Base-by-base conservation (phyloP, 2,888 invertebrate species). In the Macrophya annulata region DNA sequence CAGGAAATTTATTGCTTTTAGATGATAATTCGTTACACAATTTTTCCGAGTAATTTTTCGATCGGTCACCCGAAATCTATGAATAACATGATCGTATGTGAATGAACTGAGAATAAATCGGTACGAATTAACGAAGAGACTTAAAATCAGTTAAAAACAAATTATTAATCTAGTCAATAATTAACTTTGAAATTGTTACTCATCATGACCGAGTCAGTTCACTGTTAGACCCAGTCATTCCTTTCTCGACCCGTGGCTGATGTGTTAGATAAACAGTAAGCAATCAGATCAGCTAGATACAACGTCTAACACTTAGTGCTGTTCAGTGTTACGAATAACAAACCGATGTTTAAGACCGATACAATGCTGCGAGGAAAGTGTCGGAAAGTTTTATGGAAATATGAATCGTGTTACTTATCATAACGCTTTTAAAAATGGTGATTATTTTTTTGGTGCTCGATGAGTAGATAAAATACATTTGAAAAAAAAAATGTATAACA, bases 11-110 rank as follows among this genome's bases (percentile, higher is more conserved):
- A 74, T 74, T n/a, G 72, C 43, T 74, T 74, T 45, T 9, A 45
- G 45, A 74, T n/a, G n/a, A 74, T 74, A 45, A 74, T 74, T 74
- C 72, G 45, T 74, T 21, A 74, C 9, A 43, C 17, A 21, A 65
- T 31, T 65, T 65, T 9, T 8, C 4, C 21, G 65, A 68, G n/a
- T n/a, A n/a, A n/a, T n/a, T n/a, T n/a, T n/a, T n/a, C 55, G 2
- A n/a, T 55, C 8, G 8, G 51, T 51, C n/a, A 51, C 5, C n/a
- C 17, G 17, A 51, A 51, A n/a, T 51, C 17, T 51, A 51, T 17
- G 51, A 51, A 51, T 72, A 15, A 4, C 43, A n/a, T 1, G 31
- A 21, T 1, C 0, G 0, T 25, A 21, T 10, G 31, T 12, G 31
- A 4, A 31, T 1, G 68, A 37, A 21, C 8, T 17, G 68, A 31